These are phyloP conservation scores for Siniperca chuatsi DNA, from an alignment of 2,113 vertebrate species.

Conservation along the genomic window DNA sequence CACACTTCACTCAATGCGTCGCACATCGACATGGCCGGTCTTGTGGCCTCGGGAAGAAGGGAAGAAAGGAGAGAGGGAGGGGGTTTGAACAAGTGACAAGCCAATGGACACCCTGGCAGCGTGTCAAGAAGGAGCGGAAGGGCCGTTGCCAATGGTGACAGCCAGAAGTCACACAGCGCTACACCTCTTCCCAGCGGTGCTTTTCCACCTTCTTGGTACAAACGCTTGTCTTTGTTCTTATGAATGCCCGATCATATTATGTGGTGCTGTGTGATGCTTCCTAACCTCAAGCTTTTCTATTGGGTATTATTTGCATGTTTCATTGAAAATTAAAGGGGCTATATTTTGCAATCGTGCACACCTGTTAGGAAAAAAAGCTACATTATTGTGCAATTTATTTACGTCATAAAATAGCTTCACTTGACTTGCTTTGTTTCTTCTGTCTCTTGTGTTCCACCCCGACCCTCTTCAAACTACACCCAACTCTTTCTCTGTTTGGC, in stretches of 20 bases:
- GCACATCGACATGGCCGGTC: conserved; percentile 45
- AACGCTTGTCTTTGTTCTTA: conserved; percentile 28
- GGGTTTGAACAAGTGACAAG: conserved; percentile 58
- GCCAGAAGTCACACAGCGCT: conserved; percentile 65
- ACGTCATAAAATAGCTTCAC: conserved; percentile 13
- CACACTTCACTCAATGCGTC: conserved; percentile 51
- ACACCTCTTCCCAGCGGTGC: conserved; percentile 18
- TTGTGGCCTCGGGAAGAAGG: conserved; percentile 38
- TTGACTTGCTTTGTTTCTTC: conserved; percentile 32
- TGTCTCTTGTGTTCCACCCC: conserved; percentile 22
- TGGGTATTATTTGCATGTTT: conserved; percentile 1
- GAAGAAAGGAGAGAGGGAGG: neutral
- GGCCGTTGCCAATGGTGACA: conserved; percentile 67
- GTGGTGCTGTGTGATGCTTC: neutral
- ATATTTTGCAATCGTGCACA: conserved; percentile 1
- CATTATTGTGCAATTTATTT: conserved; percentile 19
- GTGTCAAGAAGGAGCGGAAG: conserved; percentile 54
- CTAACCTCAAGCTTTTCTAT: neutral
- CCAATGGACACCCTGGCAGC: conserved; percentile 64
- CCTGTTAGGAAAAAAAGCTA: neutral
- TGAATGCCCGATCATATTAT: conserved; percentile 10
- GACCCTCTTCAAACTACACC: conserved; percentile 35
- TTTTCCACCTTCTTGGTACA: conserved; percentile 9
- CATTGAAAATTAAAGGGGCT: conserved; percentile 9
- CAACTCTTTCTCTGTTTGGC: conserved; percentile 54